Base-by-base conservation (phyloP, 2,113 vertebrate genomes). In the Ellobius talpinus region DNA sequence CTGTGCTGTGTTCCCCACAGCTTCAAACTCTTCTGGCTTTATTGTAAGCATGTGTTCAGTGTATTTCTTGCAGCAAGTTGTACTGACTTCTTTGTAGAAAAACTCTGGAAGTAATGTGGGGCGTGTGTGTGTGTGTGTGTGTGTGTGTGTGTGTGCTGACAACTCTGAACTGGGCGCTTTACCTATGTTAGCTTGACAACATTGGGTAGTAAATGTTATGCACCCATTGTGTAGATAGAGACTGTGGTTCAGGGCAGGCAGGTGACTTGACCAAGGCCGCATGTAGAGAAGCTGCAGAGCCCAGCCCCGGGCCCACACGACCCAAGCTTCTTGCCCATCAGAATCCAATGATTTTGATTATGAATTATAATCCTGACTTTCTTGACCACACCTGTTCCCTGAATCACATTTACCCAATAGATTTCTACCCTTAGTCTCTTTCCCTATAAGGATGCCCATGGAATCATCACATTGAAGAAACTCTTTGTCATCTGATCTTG, bases 221-320 rank as follows among this genome's bases (percentile, higher is more conserved):
- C 0, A 0, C 26, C 55, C 29, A 70, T 65, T 70, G 21, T 17
- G 55, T 17, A 94, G 86, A 93, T 31, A 36, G 61, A 84, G 17
- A 33, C 76, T 29, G 73, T 87, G 74, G 10, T 47, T 91, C 55
- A 36, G 89, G n/a, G 72, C 36, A 61, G 65, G 45, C 3, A 68
- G 65, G 5, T n/a, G 74, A 58, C 26, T 76, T 55, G 45, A 12
- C 7, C 1, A 9, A 42, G 36, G 17, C n/a, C n/a, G 87, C 3
- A 14, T 11, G 31, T 50, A 39, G 0, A 1, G 1, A 39, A 91
- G 78, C 6, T 11, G 58, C 52, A 47, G 61, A 63, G 26, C 19
- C 29, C 10, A 16, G 42, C 58, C 73, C 33, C 55, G n/a, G 24
- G 16, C 19, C 11, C 39, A 2, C 0, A 0, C 10, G 23, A 17